Base-by-base conservation (phyloP, 2,888 invertebrate genomes). In the Leucophenga montana region DNA sequence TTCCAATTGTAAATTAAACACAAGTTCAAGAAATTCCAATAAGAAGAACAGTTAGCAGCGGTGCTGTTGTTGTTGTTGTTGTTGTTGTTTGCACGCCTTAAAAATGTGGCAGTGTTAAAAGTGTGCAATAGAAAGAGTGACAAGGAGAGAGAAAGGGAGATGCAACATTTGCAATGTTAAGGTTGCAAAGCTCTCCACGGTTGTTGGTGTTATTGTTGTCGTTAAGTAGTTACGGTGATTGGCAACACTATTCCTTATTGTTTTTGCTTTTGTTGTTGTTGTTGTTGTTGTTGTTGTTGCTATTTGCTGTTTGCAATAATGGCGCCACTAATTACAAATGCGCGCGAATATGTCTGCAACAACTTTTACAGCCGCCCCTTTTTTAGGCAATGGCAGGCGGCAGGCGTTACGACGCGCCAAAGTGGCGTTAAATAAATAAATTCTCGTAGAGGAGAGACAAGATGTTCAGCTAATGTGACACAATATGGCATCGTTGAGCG, bases 351-450 rank as follows among this genome's bases (percentile, higher is more conserved):
- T 54, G 39, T 39, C 59, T 14, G 9, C 59, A 59, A 39, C 39
- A 39, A 39, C 39, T 33, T 44, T 50, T 48, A 33, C 13, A 48
- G 64, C 33, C 33, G 64, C 48, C 64, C 53, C 57, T 66, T 76
- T 33, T 69, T 39, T 59, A 73, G 78, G 77, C 77, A 77, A 76
- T 75, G 78, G 78, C 77, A 68, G 69, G 50, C 62, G 53, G 67
- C 56, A 54, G 48, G 48, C 18, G n/a, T 62, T 44, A 11, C 44
- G 16, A 31, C 27, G 48, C 64, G 39, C 64, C 46, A 57, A 56
- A 39, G 39, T 64, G 69, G 59, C 64, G 61, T 61, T 61, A 61
- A 61, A 61, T 61, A 61, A 33, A 39, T 61, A 39, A 11, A 39
- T 27, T 5, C 11, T 27, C 27, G 27, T 4, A 27, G 4, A 39